A percentile compares a stretch with the other conserved stretches of the same genome.
Evolutionary conservation across 2,797 vertebrate species (phyloP).

Genomic region (Setipinna tenuifilis): DNA sequence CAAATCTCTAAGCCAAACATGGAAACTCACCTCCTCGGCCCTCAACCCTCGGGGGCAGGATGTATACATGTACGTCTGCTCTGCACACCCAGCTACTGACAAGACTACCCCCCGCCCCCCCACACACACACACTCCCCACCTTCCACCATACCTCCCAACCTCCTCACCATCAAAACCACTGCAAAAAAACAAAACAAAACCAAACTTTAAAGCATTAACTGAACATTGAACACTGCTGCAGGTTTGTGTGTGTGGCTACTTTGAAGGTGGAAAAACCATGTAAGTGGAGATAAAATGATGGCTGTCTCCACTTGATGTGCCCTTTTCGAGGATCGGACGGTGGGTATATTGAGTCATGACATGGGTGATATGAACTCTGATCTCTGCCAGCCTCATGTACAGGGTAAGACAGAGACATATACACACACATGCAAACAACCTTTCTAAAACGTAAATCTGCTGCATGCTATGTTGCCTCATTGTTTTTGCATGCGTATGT

Average conservation of each 20-base stretch:
- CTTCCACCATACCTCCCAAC: no score
- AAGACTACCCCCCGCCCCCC: not conserved
- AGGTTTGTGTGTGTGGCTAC: not conserved
- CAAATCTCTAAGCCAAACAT: constrained; percentile 17
- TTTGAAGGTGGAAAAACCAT: not conserved
- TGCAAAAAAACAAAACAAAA: no score
- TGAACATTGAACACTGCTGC: not conserved
- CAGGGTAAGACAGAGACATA: not conserved
- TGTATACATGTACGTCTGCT: constrained; percentile 21
- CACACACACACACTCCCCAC: constrained; percentile 12
- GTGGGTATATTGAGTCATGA: not conserved
- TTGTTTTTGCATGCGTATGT: no score
- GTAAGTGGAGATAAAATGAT: not conserved
- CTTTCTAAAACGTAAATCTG: no score
- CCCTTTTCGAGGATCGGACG: not conserved
- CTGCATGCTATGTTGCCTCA: no score
- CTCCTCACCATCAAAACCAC: no score
- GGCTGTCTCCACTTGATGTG: not conserved
- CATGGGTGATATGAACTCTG: not conserved
- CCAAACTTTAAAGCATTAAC: not conserved
- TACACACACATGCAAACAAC: no score
- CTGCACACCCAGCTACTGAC: constrained; percentile 2
- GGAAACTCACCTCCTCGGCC: constrained; percentile 18
- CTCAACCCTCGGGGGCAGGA: not conserved
- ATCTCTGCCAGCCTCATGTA: not conserved